These are phyloP conservation scores for Anoplolepis gracilipes DNA, from an alignment of 1,140 invertebrate species.

Conservation along the genomic window DNA sequence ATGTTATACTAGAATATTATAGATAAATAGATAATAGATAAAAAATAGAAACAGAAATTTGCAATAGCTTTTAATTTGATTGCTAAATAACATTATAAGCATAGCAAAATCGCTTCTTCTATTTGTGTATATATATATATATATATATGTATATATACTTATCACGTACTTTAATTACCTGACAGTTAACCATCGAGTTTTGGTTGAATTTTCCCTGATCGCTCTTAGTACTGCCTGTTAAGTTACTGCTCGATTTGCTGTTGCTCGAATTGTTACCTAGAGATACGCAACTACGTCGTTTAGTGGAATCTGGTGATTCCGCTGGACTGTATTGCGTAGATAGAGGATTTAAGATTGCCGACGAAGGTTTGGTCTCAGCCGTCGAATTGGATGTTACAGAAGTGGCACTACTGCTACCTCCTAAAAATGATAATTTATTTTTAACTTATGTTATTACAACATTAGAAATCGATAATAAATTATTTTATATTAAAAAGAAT, in stretches of 20 bases:
- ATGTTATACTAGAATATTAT: too few species aligned
- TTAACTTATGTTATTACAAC: neutral
- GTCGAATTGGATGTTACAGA: slow-evolving; percentile 89
- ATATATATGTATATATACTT: neutral
- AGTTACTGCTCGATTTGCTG: slow-evolving; percentile 90
- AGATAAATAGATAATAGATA: too few species aligned
- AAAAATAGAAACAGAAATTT: too few species aligned
- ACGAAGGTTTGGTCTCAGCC: slow-evolving; percentile 90
- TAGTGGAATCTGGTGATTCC: slow-evolving; percentile 89
- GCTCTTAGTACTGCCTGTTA: slow-evolving; percentile 89
- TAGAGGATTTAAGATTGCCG: slow-evolving; percentile 87
- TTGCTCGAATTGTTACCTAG: slow-evolving; percentile 90
- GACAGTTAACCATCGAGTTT: slow-evolving; percentile 82
- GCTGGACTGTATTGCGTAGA: slow-evolving; percentile 85
- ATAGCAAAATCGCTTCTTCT: neutral
- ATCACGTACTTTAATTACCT: slow-evolving; percentile 81
- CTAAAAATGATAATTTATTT: slow-evolving; percentile 61
- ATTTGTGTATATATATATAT: too few species aligned
- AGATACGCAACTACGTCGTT: slow-evolving; percentile 90
- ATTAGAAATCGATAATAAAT: neutral
- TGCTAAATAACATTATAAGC: too few species aligned
- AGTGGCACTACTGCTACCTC: slow-evolving; percentile 87
- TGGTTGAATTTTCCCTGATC: slow-evolving; percentile 87
- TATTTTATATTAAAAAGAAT: too few species aligned
- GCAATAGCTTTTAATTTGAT: too few species aligned